Evolutionary conservation across 2,797 vertebrate genomes (phyloP).

Genomic region (Orestias chungarensis): DNA sequence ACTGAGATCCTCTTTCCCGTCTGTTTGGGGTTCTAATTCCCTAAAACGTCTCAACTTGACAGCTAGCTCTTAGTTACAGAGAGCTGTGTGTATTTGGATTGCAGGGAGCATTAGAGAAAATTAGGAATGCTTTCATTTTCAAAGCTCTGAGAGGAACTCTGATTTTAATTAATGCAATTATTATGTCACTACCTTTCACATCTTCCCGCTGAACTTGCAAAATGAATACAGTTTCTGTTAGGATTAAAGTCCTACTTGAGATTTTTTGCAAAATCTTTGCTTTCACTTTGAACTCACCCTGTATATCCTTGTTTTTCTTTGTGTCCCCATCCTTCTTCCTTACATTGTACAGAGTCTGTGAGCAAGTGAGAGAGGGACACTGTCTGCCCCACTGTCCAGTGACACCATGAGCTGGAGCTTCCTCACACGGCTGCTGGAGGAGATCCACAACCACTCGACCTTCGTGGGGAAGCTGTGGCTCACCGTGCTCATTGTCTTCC

Average conservation of each 20-base stretch:
- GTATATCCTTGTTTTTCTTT: constrained; percentile 4
- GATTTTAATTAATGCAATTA: constrained; percentile 52
- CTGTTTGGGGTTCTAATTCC: constrained; percentile 63
- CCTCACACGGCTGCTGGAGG: constrained; percentile 97
- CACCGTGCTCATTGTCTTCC: constrained; percentile 95
- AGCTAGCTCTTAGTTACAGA: constrained; percentile 43
- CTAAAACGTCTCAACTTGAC: constrained; percentile 61
- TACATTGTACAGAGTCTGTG: constrained; percentile 80
- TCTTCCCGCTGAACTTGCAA: constrained; percentile 25
- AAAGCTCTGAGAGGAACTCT: constrained; percentile 44
- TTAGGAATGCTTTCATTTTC: constrained; percentile 32
- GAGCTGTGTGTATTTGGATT: constrained; percentile 32
- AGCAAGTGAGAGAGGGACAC: constrained; percentile 83
- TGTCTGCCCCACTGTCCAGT: constrained; percentile 84
- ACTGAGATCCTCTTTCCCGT: constrained; percentile 67
- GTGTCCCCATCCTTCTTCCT: not conserved
- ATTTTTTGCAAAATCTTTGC: constrained; percentile 9
- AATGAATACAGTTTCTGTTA: constrained; percentile 25
- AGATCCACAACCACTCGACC: constrained; percentile 99
- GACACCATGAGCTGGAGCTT: constrained; percentile 99
- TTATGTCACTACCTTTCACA: constrained; percentile 34
- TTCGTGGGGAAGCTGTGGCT: constrained; percentile 99
- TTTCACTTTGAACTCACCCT: constrained; percentile 9
- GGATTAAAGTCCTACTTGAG: constrained; percentile 24
- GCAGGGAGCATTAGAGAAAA: constrained; percentile 49